Base-by-base conservation (phyloP, 2,888 invertebrate species). In the Heliconius ethilla region DNA sequence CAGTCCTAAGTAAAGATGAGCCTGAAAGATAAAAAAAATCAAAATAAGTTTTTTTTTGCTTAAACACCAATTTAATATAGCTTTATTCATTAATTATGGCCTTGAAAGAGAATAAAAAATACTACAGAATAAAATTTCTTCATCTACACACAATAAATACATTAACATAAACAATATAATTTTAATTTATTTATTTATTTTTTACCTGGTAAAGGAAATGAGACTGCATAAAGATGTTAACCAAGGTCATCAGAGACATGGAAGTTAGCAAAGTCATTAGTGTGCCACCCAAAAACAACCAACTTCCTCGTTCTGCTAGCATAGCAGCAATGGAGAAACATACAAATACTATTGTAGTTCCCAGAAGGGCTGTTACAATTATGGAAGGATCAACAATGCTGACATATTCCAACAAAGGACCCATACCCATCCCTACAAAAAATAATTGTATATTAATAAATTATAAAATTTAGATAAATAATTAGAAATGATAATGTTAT, bases 281-380 rank as follows among this genome's bases (percentile, higher is more conserved):
- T 78, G 97, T 96, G 84, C 98, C 99, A 81, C 99, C 99, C 72
- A 99, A 95, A 92, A 97, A 99, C 78, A 99, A 94, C 96, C 96
- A 99, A 87, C 97, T 96, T 82, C 99, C 98, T 82, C 97, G 96
- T 83, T 97, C 96, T 75, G 98, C 98, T 83, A 98, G 95, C 89
- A 99, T 95, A 6, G 99, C 96, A 75, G 98, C 97, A 85, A 98
- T 91, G 29, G 98, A 97, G 94, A 99, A 98, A 85, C 98, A 98
- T 25, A 97, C 96, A 92, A 99, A 99, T 77, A 99, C 97, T 70
- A 99, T 93, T 59, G 97, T 96, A 1, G 99, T 98, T 79, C 96
- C 97, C 83, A 98, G 90, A 80, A 99, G 95, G 27, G 99, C 98
- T 29, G 98, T 98, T 33, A 98, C 94, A 81, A 99, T 96, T 84